phyloP scores from a whole-genome alignment of 53 echinoderm and acorn worm genomes.

The Paracentrotus lividus region DNA sequence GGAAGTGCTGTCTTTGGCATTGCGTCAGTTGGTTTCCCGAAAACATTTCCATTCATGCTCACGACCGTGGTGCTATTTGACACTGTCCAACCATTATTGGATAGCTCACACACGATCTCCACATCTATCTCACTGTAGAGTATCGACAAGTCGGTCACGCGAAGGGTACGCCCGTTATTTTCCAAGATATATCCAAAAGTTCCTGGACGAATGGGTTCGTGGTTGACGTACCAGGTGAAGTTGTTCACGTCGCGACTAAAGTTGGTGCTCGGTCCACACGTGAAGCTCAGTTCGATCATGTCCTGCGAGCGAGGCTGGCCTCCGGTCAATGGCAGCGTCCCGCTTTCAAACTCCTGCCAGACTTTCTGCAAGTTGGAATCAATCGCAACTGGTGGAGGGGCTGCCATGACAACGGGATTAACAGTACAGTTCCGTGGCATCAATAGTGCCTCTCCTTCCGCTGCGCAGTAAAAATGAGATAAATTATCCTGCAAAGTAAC shows the following conservation, averaged over 20 bases:
- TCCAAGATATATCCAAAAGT: slow-evolving; percentile 76
- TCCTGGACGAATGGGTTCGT: slow-evolving; percentile 56
- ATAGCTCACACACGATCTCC: slow-evolving; percentile 57
- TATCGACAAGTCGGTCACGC: slow-evolving; percentile 74
- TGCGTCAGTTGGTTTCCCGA: slow-evolving; percentile 21
- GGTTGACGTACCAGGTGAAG: slow-evolving; percentile 89
- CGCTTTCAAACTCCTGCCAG: slow-evolving; percentile 55
- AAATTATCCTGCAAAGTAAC: slow-evolving; percentile 30
- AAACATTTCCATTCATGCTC: slow-evolving; percentile 14
- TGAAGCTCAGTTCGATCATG: slow-evolving; percentile 78
- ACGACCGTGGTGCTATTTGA: slow-evolving; percentile 57
- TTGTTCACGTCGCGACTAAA: slow-evolving; percentile 74
- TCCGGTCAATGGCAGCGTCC: slow-evolving; percentile 39
- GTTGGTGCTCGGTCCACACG: slow-evolving; percentile 81
- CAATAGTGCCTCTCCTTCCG: slow-evolving; percentile 75
- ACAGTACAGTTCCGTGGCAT: slow-evolving; percentile 78
- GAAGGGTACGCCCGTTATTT: slow-evolving; percentile 77
- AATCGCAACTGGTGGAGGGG: slow-evolving; percentile 69
- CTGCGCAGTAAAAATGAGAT: slow-evolving; percentile 71
- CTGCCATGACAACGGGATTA: slow-evolving; percentile 77
- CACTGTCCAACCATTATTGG: slow-evolving; percentile 47
- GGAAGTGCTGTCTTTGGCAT: slow-evolving; percentile 5
- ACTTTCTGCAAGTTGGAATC: slow-evolving; percentile 47
- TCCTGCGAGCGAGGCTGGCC: slow-evolving; percentile 52
- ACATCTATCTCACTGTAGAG: slow-evolving; percentile 44